These are phyloP conservation scores for Eudorcas thomsonii DNA, from an alignment of 2,113 vertebrate species.

Conservation along the genomic window DNA sequence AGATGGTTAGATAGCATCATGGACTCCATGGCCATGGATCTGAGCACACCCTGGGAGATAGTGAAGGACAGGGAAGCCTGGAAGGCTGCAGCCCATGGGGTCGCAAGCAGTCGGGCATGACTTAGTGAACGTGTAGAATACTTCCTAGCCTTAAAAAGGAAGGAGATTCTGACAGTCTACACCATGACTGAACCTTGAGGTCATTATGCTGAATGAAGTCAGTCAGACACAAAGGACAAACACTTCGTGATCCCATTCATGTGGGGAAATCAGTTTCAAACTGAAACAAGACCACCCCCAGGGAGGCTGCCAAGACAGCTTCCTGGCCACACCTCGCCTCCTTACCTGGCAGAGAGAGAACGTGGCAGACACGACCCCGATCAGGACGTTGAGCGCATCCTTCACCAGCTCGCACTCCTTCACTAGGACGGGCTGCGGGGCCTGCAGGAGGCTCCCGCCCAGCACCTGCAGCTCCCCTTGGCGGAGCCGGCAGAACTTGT, in stretches of 20 bases:
- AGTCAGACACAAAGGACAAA: not conserved
- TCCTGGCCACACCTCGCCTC: not conserved
- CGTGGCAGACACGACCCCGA: slow-evolving; percentile 92
- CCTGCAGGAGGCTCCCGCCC: slow-evolving; percentile 80
- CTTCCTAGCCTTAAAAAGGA: not conserved
- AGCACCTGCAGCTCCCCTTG: slow-evolving; percentile 89
- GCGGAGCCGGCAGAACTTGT: slow-evolving; percentile 90
- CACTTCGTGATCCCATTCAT: not conserved
- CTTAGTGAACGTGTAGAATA: rapidly evolving
- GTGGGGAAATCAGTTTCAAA: not conserved
- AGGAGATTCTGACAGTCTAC: not conserved
- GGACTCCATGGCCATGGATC: not conserved
- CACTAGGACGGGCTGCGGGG: slow-evolving; percentile 84
- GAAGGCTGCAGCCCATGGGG: not conserved
- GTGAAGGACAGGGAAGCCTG: not conserved
- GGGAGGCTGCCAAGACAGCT: not conserved
- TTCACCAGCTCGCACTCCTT: slow-evolving; percentile 91
- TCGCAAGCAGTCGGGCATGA: not conserved
- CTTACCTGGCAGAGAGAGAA: slow-evolving; percentile 91
- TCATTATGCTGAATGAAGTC: not conserved
- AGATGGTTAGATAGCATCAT: not conserved
- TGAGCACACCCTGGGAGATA: not conserved
- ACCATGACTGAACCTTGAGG: no score
- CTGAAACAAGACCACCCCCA: not conserved
- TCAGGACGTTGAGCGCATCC: slow-evolving; percentile 93